Evolutionary conservation across 2,797 vertebrate genomes (phyloP).

Genomic region (Gallinago nigripennis): DNA sequence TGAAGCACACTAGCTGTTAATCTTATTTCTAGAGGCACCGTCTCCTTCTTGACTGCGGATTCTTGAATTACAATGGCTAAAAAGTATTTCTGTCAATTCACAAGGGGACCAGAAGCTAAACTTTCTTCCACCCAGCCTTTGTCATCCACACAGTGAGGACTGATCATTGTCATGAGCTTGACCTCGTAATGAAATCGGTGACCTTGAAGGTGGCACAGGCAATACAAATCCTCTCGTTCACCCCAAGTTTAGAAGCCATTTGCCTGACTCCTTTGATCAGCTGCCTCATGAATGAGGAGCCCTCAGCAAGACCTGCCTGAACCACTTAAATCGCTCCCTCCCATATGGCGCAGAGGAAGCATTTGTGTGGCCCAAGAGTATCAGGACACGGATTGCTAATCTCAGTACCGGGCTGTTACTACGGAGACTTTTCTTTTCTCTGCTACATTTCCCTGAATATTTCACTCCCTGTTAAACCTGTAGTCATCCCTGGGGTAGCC

Average conservation of each 20-base stretch:
- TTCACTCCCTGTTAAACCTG: neutral
- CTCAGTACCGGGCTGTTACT: neutral
- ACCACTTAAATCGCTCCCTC: neutral
- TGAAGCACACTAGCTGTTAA: constrained; percentile 43
- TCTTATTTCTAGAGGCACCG: constrained; percentile 34
- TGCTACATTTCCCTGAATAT: neutral
- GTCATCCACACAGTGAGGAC: neutral
- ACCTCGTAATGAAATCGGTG: constrained; percentile 10
- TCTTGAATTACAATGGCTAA: constrained; percentile 41
- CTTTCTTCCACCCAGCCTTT: constrained; percentile 19
- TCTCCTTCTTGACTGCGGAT: constrained; percentile 30
- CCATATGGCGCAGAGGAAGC: neutral
- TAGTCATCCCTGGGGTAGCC: neutral
- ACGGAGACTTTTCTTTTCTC: neutral
- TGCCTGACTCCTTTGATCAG: constrained; percentile 49
- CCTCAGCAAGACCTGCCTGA: constrained; percentile 29
- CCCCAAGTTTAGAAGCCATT: constrained; percentile 32
- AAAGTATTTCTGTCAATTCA: constrained; percentile 21
- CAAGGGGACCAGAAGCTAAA: constrained; percentile 7
- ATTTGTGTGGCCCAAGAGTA: neutral
- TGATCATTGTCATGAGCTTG: constrained; percentile 36
- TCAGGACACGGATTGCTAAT: neutral
- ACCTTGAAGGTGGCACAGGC: constrained; percentile 46
- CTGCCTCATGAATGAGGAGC: constrained; percentile 17
- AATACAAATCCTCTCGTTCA: constrained; percentile 28